Percentiles rank a stretch among this genome's conserved stretches.
Evolutionary conservation across 2,113 vertebrate genomes (phyloP).

Genomic region (Tursiops truncatus): DNA sequence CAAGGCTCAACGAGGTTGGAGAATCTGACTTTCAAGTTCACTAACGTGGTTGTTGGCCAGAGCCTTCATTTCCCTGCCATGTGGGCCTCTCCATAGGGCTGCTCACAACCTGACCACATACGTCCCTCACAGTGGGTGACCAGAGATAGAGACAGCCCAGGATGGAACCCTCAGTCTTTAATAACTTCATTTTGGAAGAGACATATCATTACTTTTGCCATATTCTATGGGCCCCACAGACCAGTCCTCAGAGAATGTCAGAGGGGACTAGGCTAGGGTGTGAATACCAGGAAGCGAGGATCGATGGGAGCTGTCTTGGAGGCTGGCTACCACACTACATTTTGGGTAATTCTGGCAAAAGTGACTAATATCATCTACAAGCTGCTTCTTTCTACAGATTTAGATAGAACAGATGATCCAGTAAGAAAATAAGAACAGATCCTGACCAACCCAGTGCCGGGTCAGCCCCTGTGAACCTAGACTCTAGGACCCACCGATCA

Average conservation of each 20-base stretch:
- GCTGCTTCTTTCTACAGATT: neutral
- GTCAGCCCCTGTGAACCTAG: neutral
- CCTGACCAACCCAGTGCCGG: neutral
- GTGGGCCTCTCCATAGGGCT: neutral
- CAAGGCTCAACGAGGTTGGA: neutral
- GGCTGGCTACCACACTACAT: neutral
- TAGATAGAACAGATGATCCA: neutral
- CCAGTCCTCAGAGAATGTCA: neutral
- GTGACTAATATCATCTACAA: neutral
- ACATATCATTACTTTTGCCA: neutral
- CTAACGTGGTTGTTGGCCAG: neutral
- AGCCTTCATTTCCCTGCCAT: neutral
- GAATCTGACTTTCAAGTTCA: neutral
- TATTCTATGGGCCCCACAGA: neutral
- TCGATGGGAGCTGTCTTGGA: neutral
- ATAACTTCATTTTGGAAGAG: neutral
- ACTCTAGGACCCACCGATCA: neutral
- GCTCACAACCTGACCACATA: neutral
- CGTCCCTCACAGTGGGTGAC: neutral
- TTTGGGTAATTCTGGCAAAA: conserved; percentile 4
- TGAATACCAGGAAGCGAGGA: neutral
- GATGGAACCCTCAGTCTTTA: neutral
- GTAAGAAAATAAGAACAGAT: neutral
- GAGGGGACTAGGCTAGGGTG: neutral
- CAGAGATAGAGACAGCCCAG: neutral